phyloP scores from a whole-genome alignment of 2,888 invertebrate genomes.

The Cheilosia urbana region DNA sequence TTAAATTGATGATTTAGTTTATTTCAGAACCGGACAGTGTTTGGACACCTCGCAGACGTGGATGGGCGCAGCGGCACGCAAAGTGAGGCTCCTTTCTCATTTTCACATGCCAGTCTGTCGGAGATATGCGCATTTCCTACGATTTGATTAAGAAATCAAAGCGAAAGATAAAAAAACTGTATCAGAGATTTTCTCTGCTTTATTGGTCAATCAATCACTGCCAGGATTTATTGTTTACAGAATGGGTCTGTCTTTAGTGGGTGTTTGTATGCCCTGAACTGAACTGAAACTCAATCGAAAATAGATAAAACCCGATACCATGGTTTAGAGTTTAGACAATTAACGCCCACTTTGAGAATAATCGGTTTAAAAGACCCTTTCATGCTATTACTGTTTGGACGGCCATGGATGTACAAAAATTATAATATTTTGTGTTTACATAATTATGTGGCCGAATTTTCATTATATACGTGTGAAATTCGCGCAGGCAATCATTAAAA shows the following conservation, averaged over 20 bases:
- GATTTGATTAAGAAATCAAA: not conserved
- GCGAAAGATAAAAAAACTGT: conserved; percentile 1
- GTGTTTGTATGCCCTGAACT: not conserved
- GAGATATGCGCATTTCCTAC: not conserved
- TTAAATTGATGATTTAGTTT: conserved; percentile 40
- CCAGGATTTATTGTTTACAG: conserved; percentile 4
- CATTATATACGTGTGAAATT: no score
- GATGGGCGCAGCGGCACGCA: not conserved
- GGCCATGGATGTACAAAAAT: no score
- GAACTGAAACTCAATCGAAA: not conserved
- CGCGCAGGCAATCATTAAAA: no score
- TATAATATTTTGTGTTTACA: no score
- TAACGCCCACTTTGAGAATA: conserved; percentile 48
- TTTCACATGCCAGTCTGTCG: conserved; percentile 36
- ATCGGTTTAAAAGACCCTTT: conserved; percentile 19
- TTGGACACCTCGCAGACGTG: conserved; percentile 11
- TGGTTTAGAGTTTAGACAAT: conserved; percentile 32
- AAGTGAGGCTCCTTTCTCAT: not conserved
- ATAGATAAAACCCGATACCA: conserved; percentile 9
- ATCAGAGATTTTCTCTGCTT: not conserved
- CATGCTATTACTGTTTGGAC: not conserved
- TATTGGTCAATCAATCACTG: conserved; percentile 58
- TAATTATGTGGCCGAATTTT: no score
- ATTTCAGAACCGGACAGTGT: conserved; percentile 1
- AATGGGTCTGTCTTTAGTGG: conserved; percentile 3